Evolutionary conservation across 23 tunicate species (phyloP).

Genomic region (Styela clava): DNA sequence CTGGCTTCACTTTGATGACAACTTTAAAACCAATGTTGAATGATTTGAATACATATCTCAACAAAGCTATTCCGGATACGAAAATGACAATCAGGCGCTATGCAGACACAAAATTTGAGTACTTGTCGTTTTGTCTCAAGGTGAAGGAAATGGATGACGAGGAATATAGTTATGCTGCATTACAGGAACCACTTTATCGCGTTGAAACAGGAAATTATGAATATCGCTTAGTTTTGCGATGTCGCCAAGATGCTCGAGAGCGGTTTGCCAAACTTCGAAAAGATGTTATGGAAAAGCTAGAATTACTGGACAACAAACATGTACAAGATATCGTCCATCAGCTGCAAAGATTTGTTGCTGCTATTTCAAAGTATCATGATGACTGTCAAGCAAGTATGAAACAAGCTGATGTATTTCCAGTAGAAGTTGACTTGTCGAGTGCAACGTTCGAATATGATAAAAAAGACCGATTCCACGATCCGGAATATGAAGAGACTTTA

Average conservation of each 20-base stretch:
- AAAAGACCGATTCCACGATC: constrained; percentile 82
- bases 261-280: constrained; percentile 92
- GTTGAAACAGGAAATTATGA: constrained; percentile 99
- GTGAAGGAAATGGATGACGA: constrained; percentile 99
- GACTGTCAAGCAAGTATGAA: constrained; percentile 59
- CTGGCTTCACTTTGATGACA: constrained; percentile 71
- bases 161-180: constrained; percentile 91
- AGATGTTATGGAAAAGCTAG: constrained; percentile 97
- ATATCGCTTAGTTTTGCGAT: constrained; percentile 85
- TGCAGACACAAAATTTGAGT: constrained; percentile 98
- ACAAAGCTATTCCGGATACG: constrained; percentile 96
- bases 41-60: constrained; percentile 83
- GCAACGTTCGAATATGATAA: constrained; percentile 95
- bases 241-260: constrained; percentile 78
- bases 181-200: constrained; percentile 93
- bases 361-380: constrained; percentile 69
- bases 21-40: constrained; percentile 87
- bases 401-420: constrained; percentile 87
- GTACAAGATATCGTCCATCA: constrained; percentile 94
- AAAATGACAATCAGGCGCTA: constrained; percentile 86
- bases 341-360: constrained; percentile 72
- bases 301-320: constrained; percentile 92
- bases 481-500: constrained; percentile 78
- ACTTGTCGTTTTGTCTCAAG: constrained; percentile 84
- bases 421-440: constrained; percentile 88